Evolutionary conservation across 2,888 invertebrate genomes (phyloP), one percentile per base, ranked within the genome.

Genomic region (Camptogramma bilineatum): DNA sequence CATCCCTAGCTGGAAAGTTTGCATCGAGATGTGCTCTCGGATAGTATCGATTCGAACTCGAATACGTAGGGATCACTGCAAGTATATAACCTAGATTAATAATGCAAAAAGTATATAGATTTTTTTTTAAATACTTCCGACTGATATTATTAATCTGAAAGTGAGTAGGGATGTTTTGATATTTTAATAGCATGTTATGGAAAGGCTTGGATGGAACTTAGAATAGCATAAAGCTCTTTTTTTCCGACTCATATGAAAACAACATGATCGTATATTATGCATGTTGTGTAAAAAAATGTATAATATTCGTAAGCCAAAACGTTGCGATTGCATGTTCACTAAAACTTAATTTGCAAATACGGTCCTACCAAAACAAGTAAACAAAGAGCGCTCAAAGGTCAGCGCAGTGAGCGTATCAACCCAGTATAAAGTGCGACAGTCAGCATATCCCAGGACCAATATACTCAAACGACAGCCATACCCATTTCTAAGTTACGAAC

Each of bases 401-500:
- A 44, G 44, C 44, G 13, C 44, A 44, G 44, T 1, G n/a, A 39
- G 13, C 39, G 39, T 17, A 17, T 7, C 42, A 8, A 44, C 44
- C 44, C 42, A 2, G 7, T 4, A 7, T 13, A 44, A 44, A 17
- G 44, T 44, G 44, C 44, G 16, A 54, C 44, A 34, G 21, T 50
- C 28, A 50, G 51, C 55, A 31, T 46, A 52, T 47, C 18, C 19
- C 19, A 46, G 31, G 16, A 28, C 17, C 21, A 52, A 60, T 44
- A 51, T 51, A 17, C 47, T 24, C 47, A 17, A 52, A 66, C 66
- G 60, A 68, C 46, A 54, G 46, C 34, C 21, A 55, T 42, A 52
- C 28, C 52, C 50, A 51, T 52, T 54, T 51, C 58, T 44, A 31
- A 34, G 52, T 66, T 66, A 64, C 51, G 56, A 59, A 56, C 52